Conservation (phyloP, 1,140 invertebrate genomes). For the Homalodisca vitripennis region DNA sequence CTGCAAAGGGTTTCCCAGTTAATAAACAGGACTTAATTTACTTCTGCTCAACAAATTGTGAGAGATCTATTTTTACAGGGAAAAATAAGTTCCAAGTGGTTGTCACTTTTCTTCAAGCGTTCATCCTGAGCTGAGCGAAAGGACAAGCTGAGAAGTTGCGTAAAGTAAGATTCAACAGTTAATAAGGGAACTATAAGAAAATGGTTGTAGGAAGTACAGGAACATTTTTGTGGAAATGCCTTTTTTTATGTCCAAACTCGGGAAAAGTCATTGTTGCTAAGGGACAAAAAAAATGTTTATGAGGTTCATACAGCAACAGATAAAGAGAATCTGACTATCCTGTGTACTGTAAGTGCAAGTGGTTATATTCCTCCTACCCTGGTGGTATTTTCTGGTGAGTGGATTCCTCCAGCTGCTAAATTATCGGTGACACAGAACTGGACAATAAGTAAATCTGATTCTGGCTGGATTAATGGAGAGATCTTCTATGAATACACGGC, state of each 20-base stretch:
- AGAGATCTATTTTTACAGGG: neutral
- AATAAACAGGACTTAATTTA: neutral
- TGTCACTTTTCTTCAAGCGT: neutral
- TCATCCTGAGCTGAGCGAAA: neutral
- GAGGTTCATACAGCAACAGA: neutral
- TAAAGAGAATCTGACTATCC: neutral
- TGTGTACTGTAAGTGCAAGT: neutral
- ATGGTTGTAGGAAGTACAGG: neutral
- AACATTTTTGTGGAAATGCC: neutral
- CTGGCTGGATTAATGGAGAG: conserved; percentile 1
- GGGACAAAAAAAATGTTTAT: neutral
- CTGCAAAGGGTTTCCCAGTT: neutral
- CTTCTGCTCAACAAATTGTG: neutral
- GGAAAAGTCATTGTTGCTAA: neutral
- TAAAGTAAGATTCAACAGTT: neutral
- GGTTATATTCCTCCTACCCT: neutral
- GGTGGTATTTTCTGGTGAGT: neutral
- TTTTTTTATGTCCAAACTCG: neutral
- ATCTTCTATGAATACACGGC: neutral
- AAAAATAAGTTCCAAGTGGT: neutral
- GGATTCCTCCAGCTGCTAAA: neutral
- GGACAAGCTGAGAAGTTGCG: neutral
- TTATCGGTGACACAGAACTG: neutral
- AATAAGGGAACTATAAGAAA: neutral
- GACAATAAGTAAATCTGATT: neutral